Conservation (phyloP, 2,888 invertebrate genomes). For the Chalcis sispes region DNA sequence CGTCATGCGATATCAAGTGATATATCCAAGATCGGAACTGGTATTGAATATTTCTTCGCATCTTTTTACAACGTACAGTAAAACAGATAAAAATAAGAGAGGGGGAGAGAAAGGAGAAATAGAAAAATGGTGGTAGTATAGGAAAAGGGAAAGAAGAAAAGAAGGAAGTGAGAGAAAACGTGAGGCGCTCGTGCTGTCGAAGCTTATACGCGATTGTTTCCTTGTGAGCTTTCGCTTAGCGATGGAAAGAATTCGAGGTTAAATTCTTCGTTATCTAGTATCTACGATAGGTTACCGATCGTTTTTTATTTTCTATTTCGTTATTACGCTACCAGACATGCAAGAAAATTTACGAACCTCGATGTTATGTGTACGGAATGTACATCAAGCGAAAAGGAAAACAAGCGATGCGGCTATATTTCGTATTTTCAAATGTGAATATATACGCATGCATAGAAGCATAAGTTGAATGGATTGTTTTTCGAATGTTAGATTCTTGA, state of each 20-base stretch:
- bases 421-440: not conserved
- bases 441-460: not conserved
- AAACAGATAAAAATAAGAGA: not conserved
- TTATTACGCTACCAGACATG: constrained; percentile 55
- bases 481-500: no score
- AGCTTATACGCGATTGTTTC: not conserved
- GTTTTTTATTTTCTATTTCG: no score
- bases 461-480: no score
- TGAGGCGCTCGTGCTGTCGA: constrained; percentile 21
- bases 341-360: constrained; percentile 28
- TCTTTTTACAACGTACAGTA: constrained; percentile 33
- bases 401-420: no score
- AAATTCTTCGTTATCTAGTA: constrained; percentile 62
- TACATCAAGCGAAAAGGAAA: not conserved
- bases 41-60: constrained; percentile 44
- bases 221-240: not conserved
- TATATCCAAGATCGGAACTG: constrained; percentile 40
- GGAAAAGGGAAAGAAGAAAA: not conserved
- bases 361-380: no score
- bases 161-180: not conserved
- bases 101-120: not conserved
- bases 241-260: not conserved
- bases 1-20: not conserved
- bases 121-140: no score
- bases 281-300: constrained; percentile 63